These are phyloP conservation scores for Trypoxylus dichotomus DNA, from an alignment of 1,140 invertebrate species.

Conservation along the genomic window DNA sequence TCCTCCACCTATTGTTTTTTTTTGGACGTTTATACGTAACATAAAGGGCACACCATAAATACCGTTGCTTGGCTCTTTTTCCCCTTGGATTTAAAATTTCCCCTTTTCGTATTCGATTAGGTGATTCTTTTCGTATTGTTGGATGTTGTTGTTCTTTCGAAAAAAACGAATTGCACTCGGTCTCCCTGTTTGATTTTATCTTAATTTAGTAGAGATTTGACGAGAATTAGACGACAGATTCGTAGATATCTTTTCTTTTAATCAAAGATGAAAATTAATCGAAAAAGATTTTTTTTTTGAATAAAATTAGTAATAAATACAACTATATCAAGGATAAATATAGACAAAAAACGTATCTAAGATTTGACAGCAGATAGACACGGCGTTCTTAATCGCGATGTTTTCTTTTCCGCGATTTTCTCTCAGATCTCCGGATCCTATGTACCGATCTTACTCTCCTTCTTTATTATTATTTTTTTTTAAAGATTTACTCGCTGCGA, in stretches of 20 bases:
- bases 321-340: conserved; percentile 13
- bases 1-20: background rate
- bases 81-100: background rate
- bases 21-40: background rate
- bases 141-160: background rate
- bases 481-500: background rate
- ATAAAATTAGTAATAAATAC: background rate
- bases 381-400: conserved; percentile 25
- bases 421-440: background rate
- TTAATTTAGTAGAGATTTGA: background rate
- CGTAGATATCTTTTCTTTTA: background rate
- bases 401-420: conserved; percentile 1
- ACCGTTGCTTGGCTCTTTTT: background rate
- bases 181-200: background rate
- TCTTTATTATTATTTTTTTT: background rate
- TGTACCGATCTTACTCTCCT: background rate
- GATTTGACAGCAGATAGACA: conserved; percentile 38
- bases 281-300: background rate
- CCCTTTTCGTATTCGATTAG: background rate
- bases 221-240: background rate
- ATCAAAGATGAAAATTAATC: conserved; percentile 7
- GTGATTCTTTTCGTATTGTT: background rate
- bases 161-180: conserved; percentile 5
- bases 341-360: conserved; percentile 21
- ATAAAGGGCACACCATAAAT: background rate